phyloP scores from a whole-genome alignment of 1,140 invertebrate genomes.

The Hypsibius dujardini region DNA sequence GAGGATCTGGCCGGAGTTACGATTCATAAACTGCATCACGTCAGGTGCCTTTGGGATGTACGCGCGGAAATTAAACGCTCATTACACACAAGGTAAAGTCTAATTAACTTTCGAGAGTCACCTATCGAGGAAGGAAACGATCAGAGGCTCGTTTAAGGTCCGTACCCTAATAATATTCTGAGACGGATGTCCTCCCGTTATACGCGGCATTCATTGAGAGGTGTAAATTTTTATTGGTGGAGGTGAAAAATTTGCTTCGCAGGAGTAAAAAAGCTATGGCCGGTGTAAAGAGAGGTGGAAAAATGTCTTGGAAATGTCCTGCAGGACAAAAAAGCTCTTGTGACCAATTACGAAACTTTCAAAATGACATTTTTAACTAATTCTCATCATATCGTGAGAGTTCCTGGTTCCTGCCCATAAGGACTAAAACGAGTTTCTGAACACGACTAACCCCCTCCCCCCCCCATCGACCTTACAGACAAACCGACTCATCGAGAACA shows the following conservation, averaged over 20 bases:
- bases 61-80: background rate
- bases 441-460: too few relatives aligned
- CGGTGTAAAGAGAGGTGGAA: too few relatives aligned
- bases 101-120: background rate
- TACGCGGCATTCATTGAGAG: background rate
- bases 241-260: too few relatives aligned
- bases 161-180: background rate
- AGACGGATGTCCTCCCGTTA: background rate
- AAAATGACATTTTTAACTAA: too few relatives aligned
- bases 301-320: too few relatives aligned
- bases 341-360: too few relatives aligned
- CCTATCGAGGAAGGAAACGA: background rate
- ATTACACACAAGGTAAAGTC: background rate
- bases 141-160: background rate
- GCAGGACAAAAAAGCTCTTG: too few relatives aligned
- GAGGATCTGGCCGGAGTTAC: background rate
- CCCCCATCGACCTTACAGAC: too few relatives aligned
- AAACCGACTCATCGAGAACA: background rate
- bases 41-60: background rate
- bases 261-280: too few relatives aligned
- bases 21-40: conserved; percentile 1
- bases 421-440: too few relatives aligned
- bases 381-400: too few relatives aligned
- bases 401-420: too few relatives aligned
- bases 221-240: background rate